phyloP scores from a whole-genome alignment of 2,797 vertebrate genomes.

The Rousettus madagascariensis region DNA sequence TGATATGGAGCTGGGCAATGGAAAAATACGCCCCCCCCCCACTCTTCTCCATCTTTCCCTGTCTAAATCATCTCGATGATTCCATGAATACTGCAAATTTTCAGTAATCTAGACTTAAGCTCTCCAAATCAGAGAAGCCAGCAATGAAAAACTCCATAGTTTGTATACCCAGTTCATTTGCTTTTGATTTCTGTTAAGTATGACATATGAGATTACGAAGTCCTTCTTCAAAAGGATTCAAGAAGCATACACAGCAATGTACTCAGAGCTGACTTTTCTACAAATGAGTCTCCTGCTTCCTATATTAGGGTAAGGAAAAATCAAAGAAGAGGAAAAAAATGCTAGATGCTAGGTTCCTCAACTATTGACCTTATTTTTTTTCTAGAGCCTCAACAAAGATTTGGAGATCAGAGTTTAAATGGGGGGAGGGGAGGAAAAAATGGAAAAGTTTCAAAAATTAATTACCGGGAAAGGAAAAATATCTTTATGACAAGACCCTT shows the following conservation, averaged over 20 bases:
- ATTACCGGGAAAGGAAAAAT: not conserved
- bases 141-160: not conserved
- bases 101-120: not conserved
- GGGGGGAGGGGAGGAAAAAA: not conserved
- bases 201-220: not conserved
- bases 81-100: not conserved
- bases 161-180: not conserved
- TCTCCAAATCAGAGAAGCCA: not conserved
- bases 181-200: not conserved
- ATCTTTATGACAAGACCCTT: not conserved
- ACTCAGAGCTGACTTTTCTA: not conserved
- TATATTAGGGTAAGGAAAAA: not conserved
- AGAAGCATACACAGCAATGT: not conserved
- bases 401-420: not conserved
- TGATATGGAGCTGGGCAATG: not conserved
- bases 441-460: not conserved
- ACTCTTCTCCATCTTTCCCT: not conserved
- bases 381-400: not conserved
- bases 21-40: not conserved
- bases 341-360: not conserved
- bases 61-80: not conserved
- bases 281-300: not conserved
- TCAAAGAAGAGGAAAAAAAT: not conserved
- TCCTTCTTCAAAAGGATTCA: not conserved
- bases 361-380: not conserved